These are phyloP conservation scores for Brachypteracias leptosomus DNA, from an alignment of 2,113 vertebrate species.

Conservation along the genomic window DNA sequence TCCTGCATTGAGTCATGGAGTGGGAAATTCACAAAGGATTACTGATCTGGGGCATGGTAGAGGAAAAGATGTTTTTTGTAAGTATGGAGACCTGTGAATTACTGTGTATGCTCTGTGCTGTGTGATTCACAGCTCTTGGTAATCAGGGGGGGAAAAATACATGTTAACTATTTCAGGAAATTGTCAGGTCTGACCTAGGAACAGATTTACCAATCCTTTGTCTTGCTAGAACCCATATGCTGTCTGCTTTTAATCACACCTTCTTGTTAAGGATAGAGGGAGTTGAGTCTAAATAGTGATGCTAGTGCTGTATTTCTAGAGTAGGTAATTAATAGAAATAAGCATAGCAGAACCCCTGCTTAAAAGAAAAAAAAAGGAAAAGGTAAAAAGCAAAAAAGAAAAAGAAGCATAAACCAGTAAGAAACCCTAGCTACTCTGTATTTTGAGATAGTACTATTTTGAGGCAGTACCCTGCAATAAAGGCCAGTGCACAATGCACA, in stretches of 20 bases:
- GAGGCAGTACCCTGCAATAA: not conserved
- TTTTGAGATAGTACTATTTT: not conserved
- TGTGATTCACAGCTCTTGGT: not conserved
- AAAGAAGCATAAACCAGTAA: not conserved
- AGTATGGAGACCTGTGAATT: not conserved
- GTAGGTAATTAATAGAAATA: not conserved
- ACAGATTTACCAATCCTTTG: not conserved
- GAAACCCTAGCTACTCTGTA: not conserved
- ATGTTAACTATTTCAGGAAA: not conserved
- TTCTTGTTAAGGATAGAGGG: not conserved
- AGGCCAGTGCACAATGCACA: not conserved
- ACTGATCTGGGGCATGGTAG: not conserved
- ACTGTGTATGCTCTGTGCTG: not conserved
- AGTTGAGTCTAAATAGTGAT: not conserved
- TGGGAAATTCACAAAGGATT: not conserved
- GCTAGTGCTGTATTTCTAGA: not conserved
- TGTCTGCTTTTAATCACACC: not conserved
- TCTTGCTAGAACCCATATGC: not conserved
- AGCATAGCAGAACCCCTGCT: not conserved
- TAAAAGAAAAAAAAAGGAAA: not conserved
- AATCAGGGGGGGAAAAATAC: not conserved
- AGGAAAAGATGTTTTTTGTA: not conserved
- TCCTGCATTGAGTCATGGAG: not conserved
- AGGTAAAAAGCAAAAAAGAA: not conserved
- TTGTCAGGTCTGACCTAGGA: not conserved